Base-by-base conservation (phyloP, 2,797 vertebrate genomes). In the Holocentrus rufus region DNA sequence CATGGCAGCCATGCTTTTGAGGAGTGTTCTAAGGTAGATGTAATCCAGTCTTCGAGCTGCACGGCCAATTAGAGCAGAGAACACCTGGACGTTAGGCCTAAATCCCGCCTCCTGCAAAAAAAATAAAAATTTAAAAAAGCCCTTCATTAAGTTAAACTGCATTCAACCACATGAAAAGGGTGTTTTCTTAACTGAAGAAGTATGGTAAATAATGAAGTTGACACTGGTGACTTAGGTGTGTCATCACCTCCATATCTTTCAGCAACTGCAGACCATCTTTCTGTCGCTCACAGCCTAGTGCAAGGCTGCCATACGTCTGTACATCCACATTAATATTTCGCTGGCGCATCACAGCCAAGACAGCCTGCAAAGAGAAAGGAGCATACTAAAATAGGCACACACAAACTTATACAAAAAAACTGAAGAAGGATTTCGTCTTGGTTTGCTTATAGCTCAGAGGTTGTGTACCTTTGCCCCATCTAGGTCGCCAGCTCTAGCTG, bases 271-370 rank as follows among this genome's bases (percentile, higher is more conserved):
- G 86, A 2, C 95, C 97, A 0, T 98, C 95, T 17, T 81, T 71
- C 77, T 90, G 78, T 1, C 0, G 90, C 44, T 22, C 79, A 81
- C 98, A 99, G 61, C 94, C 95, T 1, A 96, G 91, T 0, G 98
- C 97, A 20, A 99, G 87, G 82, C 90, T 91, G 47, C 95, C 96
- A 71, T 96, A 99, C 0, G 97, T 99, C 68, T 95, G 94, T 1
- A 95, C 67, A 54, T 97, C 91, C 7, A 94, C 92, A 0, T 79
- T 82, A 0, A 98, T 55, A 13, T 94, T 87, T 25, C 89, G 93
- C 73, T 95, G 91, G 57, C 83, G 88, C 85, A 99, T 93, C 69
- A 94, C 76, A 18, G 91, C 88, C 85, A 98, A 76, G 78, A 96
- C 49, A 0, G 87, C 93, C 97, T 99, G 88, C 44, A 87, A 81